A percentile compares a stretch with the other conserved stretches of the same genome.
Evolutionary conservation across 2,888 invertebrate genomes (phyloP).

Genomic region (Dynastes grantii): DNA sequence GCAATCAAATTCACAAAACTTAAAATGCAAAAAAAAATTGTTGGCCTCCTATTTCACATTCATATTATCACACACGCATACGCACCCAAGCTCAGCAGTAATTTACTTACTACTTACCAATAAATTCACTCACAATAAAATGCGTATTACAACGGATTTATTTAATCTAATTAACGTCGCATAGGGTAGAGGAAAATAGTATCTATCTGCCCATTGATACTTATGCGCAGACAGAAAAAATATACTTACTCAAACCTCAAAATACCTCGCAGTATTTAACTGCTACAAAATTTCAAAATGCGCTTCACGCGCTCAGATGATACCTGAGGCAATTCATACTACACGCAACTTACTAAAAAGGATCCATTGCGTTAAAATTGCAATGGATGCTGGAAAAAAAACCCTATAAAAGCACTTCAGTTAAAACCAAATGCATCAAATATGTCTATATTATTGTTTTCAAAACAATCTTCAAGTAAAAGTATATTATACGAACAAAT

Average conservation of each 20-base stretch:
- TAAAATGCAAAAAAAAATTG: slow-evolving; percentile 45
- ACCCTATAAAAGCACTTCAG: too few species aligned
- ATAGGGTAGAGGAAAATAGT: neutral
- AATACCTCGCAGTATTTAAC: slow-evolving; percentile 40
- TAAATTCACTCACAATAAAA: neutral
- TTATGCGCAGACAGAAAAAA: slow-evolving; percentile 41
- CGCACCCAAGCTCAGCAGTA: slow-evolving; percentile 42
- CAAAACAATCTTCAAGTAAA: too few species aligned
- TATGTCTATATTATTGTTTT: too few species aligned
- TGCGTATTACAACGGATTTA: neutral
- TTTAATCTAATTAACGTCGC: slow-evolving; percentile 1
- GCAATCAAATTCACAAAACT: slow-evolving; percentile 48
- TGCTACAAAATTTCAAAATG: neutral
- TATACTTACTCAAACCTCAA: slow-evolving; percentile 43
- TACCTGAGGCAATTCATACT: too few species aligned
- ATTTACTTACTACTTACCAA: slow-evolving; percentile 46
- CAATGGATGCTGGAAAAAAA: too few species aligned
- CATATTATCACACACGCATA: slow-evolving; percentile 45
- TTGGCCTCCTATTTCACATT: slow-evolving; percentile 57
- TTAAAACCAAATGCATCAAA: too few species aligned
- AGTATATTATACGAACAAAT: too few species aligned
- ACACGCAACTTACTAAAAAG: too few species aligned
- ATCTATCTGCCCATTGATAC: slow-evolving; percentile 49
- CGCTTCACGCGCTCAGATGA: too few species aligned
- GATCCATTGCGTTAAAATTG: too few species aligned